A percentile compares a stretch with the other conserved stretches of the same genome.
Evolutionary conservation across 2,113 vertebrate species (phyloP).

Genomic region (Sceloporus undulatus): DNA sequence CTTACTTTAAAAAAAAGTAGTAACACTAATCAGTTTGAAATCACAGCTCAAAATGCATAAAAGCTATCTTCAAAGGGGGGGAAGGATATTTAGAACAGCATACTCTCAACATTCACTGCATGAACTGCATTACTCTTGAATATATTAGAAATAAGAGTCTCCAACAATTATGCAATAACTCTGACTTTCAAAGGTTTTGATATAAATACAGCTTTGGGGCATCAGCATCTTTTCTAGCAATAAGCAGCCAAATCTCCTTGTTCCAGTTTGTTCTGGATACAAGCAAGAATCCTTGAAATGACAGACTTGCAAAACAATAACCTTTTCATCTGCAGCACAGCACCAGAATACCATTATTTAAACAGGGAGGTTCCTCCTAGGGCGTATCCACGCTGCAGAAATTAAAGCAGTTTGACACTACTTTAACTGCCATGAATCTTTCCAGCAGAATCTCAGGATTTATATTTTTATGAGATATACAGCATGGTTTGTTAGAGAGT

Average conservation of each 20-base stretch:
- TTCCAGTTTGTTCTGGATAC: not conserved
- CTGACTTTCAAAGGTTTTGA: not conserved
- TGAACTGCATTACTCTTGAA: not conserved
- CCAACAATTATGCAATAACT: not conserved
- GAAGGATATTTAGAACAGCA: not conserved
- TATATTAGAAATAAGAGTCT: not conserved
- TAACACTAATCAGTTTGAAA: not conserved
- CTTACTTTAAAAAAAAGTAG: not conserved
- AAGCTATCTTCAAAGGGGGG: not conserved
- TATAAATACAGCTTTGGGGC: not conserved
- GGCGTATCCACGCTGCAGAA: too few relatives aligned
- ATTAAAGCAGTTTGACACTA: too few relatives aligned
- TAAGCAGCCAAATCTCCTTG: slow-evolving; percentile 6
- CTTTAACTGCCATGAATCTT: too few relatives aligned
- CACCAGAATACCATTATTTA: not conserved
- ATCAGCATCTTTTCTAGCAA: not conserved
- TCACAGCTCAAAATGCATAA: not conserved
- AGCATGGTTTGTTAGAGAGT: too few relatives aligned
- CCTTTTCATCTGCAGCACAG: not conserved
- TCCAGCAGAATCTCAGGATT: too few relatives aligned
- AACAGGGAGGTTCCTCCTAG: not conserved
- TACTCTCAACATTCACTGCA: too few relatives aligned
- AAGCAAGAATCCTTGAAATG: not conserved
- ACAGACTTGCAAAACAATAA: not conserved
- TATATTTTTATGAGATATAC: too few relatives aligned